These are phyloP conservation scores for Meganola albula DNA, from an alignment of 2,888 invertebrate genomes.

Conservation along the genomic window DNA sequence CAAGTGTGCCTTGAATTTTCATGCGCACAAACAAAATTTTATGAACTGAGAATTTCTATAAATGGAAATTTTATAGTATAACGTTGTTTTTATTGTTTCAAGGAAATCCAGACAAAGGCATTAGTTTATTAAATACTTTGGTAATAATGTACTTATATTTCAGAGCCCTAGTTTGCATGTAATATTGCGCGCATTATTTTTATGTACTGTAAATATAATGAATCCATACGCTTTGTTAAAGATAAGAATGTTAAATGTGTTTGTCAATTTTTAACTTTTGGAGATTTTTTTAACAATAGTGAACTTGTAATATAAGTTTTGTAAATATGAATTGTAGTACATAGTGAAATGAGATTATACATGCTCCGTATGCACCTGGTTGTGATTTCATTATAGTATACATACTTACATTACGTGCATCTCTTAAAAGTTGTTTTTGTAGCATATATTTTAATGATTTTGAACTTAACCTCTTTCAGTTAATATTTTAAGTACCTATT, in stretches of 20 bases:
- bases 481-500: no score
- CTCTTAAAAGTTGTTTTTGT: slow-evolving; percentile 6
- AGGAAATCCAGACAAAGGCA: no score
- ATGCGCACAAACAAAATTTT: no score
- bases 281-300: slow-evolving; percentile 56
- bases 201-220: slow-evolving; percentile 70
- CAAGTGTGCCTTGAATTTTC: no score
- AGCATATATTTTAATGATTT: slow-evolving; percentile 7
- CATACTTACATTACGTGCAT: no score
- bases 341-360: slow-evolving; percentile 58
- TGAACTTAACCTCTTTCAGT: no score
- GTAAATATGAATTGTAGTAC: slow-evolving; percentile 55
- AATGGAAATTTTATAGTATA: no score
- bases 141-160: slow-evolving; percentile 63
- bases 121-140: slow-evolving; percentile 20
- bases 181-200: slow-evolving; percentile 56
- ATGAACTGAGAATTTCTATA: no score
- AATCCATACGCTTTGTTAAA: slow-evolving; percentile 76
- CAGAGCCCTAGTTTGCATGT: slow-evolving; percentile 66
- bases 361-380: slow-evolving; percentile 40
- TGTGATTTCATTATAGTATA: no score
- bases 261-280: slow-evolving; percentile 72
- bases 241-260: slow-evolving; percentile 74
- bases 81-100: no score
- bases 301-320: slow-evolving; percentile 50